Base-by-base conservation (phyloP, 2,888 invertebrate species). In the Leucoma salicis region DNA sequence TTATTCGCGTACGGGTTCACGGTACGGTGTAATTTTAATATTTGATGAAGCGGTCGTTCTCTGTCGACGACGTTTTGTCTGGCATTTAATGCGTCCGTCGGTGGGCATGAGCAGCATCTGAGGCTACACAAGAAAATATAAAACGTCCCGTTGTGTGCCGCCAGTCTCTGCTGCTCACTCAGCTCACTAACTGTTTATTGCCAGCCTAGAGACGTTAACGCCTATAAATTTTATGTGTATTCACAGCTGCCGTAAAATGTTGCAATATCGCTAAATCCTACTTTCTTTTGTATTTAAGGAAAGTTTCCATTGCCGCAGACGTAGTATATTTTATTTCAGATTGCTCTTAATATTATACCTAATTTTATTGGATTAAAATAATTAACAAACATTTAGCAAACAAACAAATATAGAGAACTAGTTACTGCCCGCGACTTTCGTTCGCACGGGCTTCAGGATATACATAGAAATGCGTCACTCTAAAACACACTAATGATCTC, bases 181-280 rank as follows among this genome's bases (percentile, higher is more conserved):
- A 65, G 64, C 74, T 62, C 64, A 65, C 78, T 77, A 76, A 76
- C 79, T 76, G 80, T 83, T 86, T 85, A 87, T 79, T 75, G 78
- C 78, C 69, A 65, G 73, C 70, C 71, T 72, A 77, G 70, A 78
- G 76, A 81, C 78, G 81, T 82, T 82, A 84, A 78, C 75, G 78
- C 70, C 79, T 78, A 83, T 86, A 84, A 84, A 84, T 78, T 86
- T 84, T 80, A 84, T 77, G 78, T 76, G 67, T 75, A 76, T 76
- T 81, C 76, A 77, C 79, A 82, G 71, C 71, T 63, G 72, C 74
- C 74, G 74, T 85, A 84, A 83, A 86, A 82, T 75, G 80, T 81
- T 82, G 79, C 81, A 78, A 79, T 84, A 81, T 78, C 74, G 78
- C 73, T 71, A 77, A 82, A 82, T 76, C 74, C 71, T 63, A 67